Conservation (phyloP, 23 tunicate species). For the Oikopleura albicans region DNA sequence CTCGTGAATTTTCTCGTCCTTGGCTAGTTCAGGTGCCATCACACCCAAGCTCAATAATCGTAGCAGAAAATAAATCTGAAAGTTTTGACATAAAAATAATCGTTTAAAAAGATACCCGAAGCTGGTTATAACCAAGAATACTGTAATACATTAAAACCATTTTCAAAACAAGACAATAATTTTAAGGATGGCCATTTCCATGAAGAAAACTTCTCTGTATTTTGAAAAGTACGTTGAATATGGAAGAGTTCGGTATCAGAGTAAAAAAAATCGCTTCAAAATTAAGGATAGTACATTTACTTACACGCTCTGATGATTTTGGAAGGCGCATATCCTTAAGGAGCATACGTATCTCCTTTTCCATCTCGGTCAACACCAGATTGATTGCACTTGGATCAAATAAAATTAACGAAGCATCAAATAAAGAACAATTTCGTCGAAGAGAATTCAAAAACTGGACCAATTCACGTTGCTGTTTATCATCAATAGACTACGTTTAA, state of each 20-base stretch:
- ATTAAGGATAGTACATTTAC: no score
- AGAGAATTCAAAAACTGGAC: neutral
- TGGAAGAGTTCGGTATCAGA: no score
- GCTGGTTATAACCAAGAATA: no score
- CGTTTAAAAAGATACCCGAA: no score
- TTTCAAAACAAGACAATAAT: no score
- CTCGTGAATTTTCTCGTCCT: neutral
- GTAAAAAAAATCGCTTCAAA: no score
- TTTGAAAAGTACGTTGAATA: no score
- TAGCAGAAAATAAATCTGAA: neutral
- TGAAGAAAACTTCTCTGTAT: no score
- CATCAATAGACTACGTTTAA: neutral
- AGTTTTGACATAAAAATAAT: no score
- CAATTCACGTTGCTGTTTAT: neutral
- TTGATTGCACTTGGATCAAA: neutral
- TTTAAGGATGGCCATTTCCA: no score
- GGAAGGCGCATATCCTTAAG: neutral
- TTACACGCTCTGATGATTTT: neutral
- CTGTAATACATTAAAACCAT: no score
- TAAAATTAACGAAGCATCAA: neutral
- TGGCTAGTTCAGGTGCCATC: neutral
- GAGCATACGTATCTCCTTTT: neutral
- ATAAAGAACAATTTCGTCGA: neutral
- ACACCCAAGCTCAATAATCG: neutral
- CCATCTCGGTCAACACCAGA: neutral